phyloP scores from a whole-genome alignment of 2,888 invertebrate genomes.

The Caenorhabditis imperialis region DNA sequence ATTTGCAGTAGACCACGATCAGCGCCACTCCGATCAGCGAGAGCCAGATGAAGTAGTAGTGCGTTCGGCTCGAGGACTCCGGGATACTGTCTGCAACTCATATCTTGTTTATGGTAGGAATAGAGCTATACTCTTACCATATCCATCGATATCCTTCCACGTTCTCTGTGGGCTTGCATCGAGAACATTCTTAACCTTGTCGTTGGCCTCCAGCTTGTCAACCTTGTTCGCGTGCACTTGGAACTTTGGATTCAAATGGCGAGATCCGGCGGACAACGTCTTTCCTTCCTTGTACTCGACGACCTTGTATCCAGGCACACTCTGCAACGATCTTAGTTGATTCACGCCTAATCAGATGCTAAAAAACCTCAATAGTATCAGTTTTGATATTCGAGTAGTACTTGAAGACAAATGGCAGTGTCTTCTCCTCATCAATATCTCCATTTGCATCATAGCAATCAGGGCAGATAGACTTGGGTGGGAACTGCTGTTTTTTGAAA shows the following conservation, averaged over 20 bases:
- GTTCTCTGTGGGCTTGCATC: conserved; percentile 69
- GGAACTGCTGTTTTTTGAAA: conserved; percentile 85
- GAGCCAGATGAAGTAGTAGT: conserved; percentile 61
- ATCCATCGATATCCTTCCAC: conserved; percentile 70
- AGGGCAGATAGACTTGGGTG: conserved; percentile 66
- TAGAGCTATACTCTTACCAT: conserved; percentile 34
- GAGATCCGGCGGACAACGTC: conserved; percentile 65
- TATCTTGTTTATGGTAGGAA: background rate
- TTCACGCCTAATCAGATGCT: background rate
- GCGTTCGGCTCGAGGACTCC: conserved; percentile 25
- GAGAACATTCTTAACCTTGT: conserved; percentile 58
- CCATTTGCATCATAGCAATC: conserved; percentile 66
- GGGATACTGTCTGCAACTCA: conserved; percentile 33
- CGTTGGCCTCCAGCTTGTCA: conserved; percentile 73
- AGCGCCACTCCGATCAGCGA: conserved; percentile 65
- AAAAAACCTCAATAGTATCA: conserved; percentile 64
- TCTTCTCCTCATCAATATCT: conserved; percentile 65
- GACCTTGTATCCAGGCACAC: conserved; percentile 72
- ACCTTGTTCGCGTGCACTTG: conserved; percentile 70
- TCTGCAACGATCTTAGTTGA: conserved; percentile 55
- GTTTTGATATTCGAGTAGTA: conserved; percentile 74
- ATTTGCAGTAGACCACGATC: conserved; percentile 73
- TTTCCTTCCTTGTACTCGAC: conserved; percentile 75
- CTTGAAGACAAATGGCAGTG: conserved; percentile 69
- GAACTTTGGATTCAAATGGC: conserved; percentile 76